Evolutionary conservation across 2,888 invertebrate species (phyloP), one percentile per base, ranked within the genome.

Genomic region (Drosophila mulleri): DNA sequence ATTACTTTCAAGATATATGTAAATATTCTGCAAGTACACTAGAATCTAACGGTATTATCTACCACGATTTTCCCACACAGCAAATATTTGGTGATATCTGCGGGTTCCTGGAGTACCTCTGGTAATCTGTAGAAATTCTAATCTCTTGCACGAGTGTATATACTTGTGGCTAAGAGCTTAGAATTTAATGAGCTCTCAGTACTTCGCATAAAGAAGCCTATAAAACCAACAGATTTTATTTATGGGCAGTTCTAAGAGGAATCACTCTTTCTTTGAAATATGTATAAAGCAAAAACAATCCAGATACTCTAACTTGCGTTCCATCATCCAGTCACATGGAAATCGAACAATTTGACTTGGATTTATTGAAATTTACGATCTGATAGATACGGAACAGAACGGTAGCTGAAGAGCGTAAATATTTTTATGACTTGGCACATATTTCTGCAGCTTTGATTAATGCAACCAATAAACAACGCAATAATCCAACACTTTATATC

Each of bases 371-470:
- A 87, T 89, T 83, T 83, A 83, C 67, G 75, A 73, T 62, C 41
- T 20, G 54, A 56, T 54, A 80, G 80, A 62, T 67, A 62, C 57
- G 80, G 52, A 29, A 32, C 37, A 58, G 50, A 58, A 52, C 37
- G 47, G 62, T 66, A 59, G 41, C 50, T 59, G 59, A 69, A 72
- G 42, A 71, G 66, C 74, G 56, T 73, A 89, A 84, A 87, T 67
- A 69, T 44, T 60, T 74, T 69, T 80, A 68, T 85, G 86, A 88
- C 76, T 82, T 48, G 83, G 68, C 73, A 85, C 88, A 82, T 85
- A 84, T 88, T 82, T 89, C 60, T 81, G 87, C 75, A 81, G 75
- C 75, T 75, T 82, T 81, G 83, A 83, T 87, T 83, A 89, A 75
- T 83, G 78, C 84, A 88, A 78, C 72, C 83, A 63, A 58, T 50